phyloP scores from a whole-genome alignment of 23 tunicate species.

The Ciona savignyi region DNA sequence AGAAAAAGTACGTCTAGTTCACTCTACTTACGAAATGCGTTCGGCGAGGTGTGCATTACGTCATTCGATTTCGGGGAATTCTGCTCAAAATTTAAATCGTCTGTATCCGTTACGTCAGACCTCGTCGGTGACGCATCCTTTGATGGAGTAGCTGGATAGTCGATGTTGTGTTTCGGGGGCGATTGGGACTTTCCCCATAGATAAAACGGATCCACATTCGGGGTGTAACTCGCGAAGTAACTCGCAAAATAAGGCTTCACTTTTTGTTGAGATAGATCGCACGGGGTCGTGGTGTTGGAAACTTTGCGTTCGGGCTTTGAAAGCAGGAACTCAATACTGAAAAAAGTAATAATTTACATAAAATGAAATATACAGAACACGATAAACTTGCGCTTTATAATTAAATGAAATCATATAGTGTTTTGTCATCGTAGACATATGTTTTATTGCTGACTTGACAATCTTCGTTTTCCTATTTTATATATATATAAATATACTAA shows the following conservation, averaged over 20 bases:
- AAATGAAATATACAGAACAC: too few relatives aligned
- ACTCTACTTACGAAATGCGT: background rate
- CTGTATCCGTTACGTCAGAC: background rate
- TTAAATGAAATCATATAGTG: too few relatives aligned
- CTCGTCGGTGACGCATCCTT: background rate
- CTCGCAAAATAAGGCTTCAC: background rate
- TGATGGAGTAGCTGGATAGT: background rate
- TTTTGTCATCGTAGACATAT: background rate
- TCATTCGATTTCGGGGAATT: background rate
- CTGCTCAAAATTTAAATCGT: background rate
- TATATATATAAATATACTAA: background rate
- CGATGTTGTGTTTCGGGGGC: background rate
- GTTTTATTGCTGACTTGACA: background rate
- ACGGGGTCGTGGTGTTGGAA: background rate
- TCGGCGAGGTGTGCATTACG: background rate
- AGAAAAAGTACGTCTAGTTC: too few relatives aligned
- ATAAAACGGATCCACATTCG: background rate
- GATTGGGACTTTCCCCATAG: background rate
- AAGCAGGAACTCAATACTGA: constrained; percentile 14
- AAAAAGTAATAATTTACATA: background rate
- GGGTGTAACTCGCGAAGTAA: background rate
- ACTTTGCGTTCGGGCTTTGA: constrained; percentile 10
- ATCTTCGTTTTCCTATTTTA: background rate
- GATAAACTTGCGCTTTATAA: too few relatives aligned
- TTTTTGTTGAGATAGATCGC: too few relatives aligned